These are phyloP conservation scores for Tamandua tetradactyla DNA, from an alignment of 2,797 vertebrate species.

Conservation along the genomic window DNA sequence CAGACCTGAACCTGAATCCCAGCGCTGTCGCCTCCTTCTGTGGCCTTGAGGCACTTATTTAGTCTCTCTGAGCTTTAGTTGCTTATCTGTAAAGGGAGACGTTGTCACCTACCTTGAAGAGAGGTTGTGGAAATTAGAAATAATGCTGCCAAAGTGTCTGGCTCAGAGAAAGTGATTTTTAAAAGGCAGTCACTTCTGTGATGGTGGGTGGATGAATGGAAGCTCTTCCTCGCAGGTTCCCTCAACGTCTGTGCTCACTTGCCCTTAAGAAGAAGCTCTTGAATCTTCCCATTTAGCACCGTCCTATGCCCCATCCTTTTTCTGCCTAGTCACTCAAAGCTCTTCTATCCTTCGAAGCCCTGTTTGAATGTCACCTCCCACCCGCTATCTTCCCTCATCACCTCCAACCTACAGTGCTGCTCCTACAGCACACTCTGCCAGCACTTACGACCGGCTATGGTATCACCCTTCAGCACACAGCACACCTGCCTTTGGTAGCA, in stretches of 20 bases:
- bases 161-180: neutral
- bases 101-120: neutral
- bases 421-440: neutral
- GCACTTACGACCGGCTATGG: neutral
- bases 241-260: rapidly evolving
- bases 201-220: rapidly evolving
- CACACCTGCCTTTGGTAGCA: neutral
- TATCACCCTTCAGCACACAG: neutral
- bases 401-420: neutral
- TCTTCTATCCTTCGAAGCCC: neutral
- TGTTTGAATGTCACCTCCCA: neutral
- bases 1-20: neutral
- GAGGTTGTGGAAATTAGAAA: neutral
- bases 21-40: neutral
- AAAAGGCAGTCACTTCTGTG: neutral
- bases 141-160: neutral
- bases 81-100: neutral
- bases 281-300: neutral
- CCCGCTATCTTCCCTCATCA: neutral
- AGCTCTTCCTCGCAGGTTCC: rapidly evolving
- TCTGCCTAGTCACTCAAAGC: neutral
- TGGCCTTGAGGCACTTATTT: neutral
- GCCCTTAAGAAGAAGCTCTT: too few relatives aligned
- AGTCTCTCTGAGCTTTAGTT: neutral
- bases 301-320: neutral